These are phyloP conservation scores for Anguilla obscura DNA, from an alignment of 2,797 vertebrate genomes.

Conservation along the genomic window DNA sequence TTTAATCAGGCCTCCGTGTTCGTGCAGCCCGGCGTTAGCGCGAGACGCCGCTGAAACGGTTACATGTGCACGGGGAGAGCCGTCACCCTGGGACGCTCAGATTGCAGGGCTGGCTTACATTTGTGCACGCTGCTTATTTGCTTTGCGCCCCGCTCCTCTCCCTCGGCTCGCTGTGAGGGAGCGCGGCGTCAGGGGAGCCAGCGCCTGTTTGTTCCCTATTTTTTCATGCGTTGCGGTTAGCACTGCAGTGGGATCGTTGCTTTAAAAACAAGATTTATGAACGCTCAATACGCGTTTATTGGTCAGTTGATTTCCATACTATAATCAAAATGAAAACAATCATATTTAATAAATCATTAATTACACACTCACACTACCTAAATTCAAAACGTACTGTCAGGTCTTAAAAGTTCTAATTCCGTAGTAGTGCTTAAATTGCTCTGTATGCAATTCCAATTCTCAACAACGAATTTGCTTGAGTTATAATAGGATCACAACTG, in stretches of 20 bases:
- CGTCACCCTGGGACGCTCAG: conserved; percentile 4
- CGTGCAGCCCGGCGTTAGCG: not conserved
- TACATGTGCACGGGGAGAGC: conserved; percentile 37
- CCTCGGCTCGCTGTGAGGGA: conserved; percentile 3
- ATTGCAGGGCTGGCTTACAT: not conserved
- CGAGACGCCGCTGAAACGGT: conserved; percentile 28
- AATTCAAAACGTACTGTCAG: not conserved
- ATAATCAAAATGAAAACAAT: not conserved
- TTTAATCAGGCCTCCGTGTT: conserved; percentile 66
- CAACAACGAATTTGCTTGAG: not conserved
- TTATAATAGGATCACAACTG: not conserved
- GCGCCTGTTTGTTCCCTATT: not conserved
- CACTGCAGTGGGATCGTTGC: not conserved
- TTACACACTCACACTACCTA: not conserved
- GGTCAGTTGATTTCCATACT: not conserved
- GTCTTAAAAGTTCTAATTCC: not conserved
- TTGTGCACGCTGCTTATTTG: not conserved
- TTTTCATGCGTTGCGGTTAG: not conserved
- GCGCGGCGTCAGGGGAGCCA: not conserved
- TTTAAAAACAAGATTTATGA: not conserved
- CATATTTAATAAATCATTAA: not conserved
- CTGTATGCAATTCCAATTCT: not conserved
- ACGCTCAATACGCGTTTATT: not conserved
- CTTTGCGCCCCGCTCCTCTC: not conserved
- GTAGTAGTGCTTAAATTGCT: not conserved